These are phyloP conservation scores for Frieseomelitta varia DNA, from an alignment of 1,140 invertebrate genomes.

Conservation along the genomic window DNA sequence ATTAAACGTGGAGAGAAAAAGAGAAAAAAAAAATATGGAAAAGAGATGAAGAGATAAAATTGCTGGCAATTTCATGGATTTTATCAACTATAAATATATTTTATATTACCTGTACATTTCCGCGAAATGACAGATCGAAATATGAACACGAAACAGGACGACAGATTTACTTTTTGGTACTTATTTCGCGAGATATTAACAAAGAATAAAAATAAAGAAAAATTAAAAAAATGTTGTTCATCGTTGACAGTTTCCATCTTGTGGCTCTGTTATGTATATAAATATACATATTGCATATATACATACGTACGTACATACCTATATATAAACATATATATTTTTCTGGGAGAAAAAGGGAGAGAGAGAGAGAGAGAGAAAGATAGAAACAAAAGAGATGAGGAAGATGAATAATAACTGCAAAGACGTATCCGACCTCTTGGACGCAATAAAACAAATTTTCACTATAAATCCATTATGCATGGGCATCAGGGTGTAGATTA, in stretches of 20 bases:
- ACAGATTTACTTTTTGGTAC: slow-evolving; percentile 15
- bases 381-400: too few species aligned
- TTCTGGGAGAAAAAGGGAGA: slow-evolving; percentile 28
- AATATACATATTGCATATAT: slow-evolving; percentile 40
- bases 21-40: neutral
- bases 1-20: neutral
- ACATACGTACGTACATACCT: slow-evolving; percentile 27
- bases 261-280: slow-evolving; percentile 50
- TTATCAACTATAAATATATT: slow-evolving; percentile 30
- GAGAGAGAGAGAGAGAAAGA: neutral
- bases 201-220: neutral
- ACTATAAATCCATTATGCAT: slow-evolving; percentile 43
- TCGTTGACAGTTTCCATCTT: slow-evolving; percentile 30
- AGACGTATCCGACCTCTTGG: slow-evolving; percentile 45
- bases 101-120: slow-evolving; percentile 28
- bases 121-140: neutral
- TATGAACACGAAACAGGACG: neutral
- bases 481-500: slow-evolving; percentile 55
- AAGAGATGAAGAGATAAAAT: neutral
- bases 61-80: slow-evolving; percentile 38
- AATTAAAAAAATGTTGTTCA: neutral
- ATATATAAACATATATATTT: slow-evolving; percentile 52
- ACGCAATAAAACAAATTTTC: slow-evolving; percentile 44
- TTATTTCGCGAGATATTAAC: neutral
- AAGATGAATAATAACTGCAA: slow-evolving; percentile 10